phyloP scores from a whole-genome alignment of 2,797 vertebrate species.

The Decapterus maruadsi region DNA sequence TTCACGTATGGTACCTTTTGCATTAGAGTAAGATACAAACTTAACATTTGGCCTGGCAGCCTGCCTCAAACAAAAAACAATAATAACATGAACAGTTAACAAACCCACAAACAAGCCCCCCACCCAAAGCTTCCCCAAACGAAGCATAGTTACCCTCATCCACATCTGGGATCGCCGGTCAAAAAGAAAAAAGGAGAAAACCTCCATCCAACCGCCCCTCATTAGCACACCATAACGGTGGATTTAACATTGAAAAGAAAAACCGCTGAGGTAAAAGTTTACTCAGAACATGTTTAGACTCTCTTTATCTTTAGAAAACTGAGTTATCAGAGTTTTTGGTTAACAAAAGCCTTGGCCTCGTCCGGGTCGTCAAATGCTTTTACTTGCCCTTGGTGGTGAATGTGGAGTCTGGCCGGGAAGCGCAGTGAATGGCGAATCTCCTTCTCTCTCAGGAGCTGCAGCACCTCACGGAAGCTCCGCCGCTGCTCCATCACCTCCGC shows the following conservation, averaged over 20 bases:
- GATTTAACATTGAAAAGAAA: no score
- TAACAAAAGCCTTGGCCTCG: not conserved
- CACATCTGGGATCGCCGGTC: not conserved
- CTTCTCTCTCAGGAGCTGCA: not conserved
- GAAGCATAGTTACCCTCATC: not conserved
- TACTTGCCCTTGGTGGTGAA: slow-evolving; percentile 1
- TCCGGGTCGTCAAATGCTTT: not conserved
- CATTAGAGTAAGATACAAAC: no score
- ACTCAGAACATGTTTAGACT: no score
- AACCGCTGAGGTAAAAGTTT: no score
- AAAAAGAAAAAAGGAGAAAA: not conserved
- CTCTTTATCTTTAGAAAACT: no score
- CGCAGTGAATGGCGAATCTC: not conserved
- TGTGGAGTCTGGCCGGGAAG: not conserved
- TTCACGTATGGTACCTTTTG: no score
- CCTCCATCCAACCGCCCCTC: no score
- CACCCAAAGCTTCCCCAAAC: not conserved
- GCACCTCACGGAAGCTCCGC: not conserved
- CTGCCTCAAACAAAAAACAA: not conserved
- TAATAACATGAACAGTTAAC: not conserved
- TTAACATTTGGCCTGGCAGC: not conserved
- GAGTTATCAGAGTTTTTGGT: not conserved
- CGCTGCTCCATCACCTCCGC: slow-evolving; percentile 18
- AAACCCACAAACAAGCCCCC: not conserved
- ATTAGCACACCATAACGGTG: no score